Conservation (phyloP, 35 echinoderm and acorn worm species). For the Lytechinus pictus region DNA sequence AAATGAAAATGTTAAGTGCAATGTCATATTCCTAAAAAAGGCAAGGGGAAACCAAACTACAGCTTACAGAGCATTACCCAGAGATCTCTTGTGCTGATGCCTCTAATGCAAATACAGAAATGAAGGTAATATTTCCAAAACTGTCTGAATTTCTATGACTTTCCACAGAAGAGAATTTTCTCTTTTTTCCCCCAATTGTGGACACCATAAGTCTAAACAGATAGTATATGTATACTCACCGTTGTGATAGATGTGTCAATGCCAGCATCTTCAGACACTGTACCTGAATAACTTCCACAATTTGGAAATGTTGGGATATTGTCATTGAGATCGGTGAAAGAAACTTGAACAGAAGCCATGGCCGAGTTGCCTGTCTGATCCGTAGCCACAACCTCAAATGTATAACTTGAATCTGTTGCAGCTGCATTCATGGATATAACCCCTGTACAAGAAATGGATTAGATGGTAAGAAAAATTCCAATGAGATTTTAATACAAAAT, state of each 20-base stretch:
- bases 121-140: no score
- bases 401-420: slow-evolving; percentile 60
- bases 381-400: slow-evolving; percentile 67
- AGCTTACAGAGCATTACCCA: no score
- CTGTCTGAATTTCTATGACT: no score
- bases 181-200: no score
- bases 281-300: slow-evolving; percentile 66
- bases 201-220: no score
- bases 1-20: no score
- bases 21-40: no score
- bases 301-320: slow-evolving; percentile 81
- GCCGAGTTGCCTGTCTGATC: slow-evolving; percentile 33
- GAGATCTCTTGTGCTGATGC: no score
- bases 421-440: slow-evolving; percentile 58
- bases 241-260: slow-evolving; percentile 35
- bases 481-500: neutral
- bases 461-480: neutral
- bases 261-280: slow-evolving; percentile 54
- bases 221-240: slow-evolving; percentile 23
- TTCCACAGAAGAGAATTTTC: no score
- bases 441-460: slow-evolving; percentile 38
- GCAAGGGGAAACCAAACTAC: no score
- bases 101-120: no score
- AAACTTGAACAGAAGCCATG: slow-evolving; percentile 63
- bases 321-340: slow-evolving; percentile 92